phyloP scores from a whole-genome alignment of 2,888 invertebrate species.

The Drosophila pseudotalamancana region DNA sequence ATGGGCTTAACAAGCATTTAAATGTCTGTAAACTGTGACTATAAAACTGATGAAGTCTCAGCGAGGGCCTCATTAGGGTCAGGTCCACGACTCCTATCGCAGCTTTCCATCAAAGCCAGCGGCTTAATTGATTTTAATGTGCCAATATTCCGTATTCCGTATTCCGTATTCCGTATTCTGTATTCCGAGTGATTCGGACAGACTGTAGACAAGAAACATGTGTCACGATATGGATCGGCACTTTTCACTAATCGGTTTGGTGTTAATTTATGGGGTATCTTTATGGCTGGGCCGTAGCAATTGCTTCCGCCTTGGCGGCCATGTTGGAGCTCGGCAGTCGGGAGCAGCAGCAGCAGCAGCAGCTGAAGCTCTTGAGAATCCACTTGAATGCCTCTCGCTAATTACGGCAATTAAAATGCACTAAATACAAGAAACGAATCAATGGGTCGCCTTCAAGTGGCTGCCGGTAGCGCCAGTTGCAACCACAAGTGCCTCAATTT shows the following conservation, averaged over 20 bases:
- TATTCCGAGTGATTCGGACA: constrained; percentile 38
- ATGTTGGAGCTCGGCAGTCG: constrained; percentile 48
- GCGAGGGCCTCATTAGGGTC: constrained; percentile 36
- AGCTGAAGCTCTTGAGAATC: constrained; percentile 55
- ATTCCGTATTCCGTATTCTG: too few species aligned
- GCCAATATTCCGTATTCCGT: too few species aligned
- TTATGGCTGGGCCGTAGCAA: constrained; percentile 51
- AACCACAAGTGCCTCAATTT: constrained; percentile 54
- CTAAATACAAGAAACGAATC: constrained; percentile 72
- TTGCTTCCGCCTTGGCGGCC: constrained; percentile 75
- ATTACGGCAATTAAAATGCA: constrained; percentile 80
- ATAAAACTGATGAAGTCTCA: constrained; percentile 9
- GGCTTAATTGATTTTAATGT: constrained; percentile 74
- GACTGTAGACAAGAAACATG: constrained; percentile 54
- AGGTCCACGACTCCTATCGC: constrained; percentile 28
- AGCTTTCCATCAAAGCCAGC: constrained; percentile 49
- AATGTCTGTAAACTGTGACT: constrained; percentile 29
- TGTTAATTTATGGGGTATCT: constrained; percentile 76
- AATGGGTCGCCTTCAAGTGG: constrained; percentile 69
- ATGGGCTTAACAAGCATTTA: constrained; percentile 24
- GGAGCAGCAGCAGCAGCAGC: constrained; percentile 1
- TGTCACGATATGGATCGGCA: constrained; percentile 72
- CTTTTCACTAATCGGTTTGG: constrained; percentile 80
- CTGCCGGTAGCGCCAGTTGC: constrained; percentile 49
- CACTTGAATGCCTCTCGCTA: constrained; percentile 72